Evolutionary conservation across 2,113 vertebrate species (phyloP).

Genomic region (Rhadina sibilatrix): DNA sequence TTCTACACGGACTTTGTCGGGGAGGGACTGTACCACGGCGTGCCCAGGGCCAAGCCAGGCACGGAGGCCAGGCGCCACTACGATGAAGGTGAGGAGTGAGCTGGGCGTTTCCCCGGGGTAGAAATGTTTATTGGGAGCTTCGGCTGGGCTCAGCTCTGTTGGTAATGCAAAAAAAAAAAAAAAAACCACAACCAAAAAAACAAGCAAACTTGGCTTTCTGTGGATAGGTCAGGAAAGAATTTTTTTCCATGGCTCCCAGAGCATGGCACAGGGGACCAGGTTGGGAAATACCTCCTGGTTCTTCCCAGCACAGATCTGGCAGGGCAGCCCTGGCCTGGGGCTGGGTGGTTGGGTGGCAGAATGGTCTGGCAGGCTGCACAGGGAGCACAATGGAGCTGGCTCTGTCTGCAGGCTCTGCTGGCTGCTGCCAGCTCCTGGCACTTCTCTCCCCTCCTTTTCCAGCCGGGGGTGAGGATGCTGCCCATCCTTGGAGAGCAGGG

Average conservation of each 20-base stretch:
- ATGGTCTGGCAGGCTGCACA: neutral
- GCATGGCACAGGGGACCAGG: neutral
- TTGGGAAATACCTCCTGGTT: neutral
- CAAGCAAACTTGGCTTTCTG: neutral
- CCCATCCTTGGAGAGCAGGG: neutral
- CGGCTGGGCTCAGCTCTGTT: neutral
- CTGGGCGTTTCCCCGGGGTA: accelerated
- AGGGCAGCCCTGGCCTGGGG: neutral
- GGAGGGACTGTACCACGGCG: conserved; percentile 81
- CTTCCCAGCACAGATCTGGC: neutral
- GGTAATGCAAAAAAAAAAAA: accelerated
- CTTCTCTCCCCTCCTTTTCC: neutral
- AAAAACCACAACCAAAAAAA: too few species aligned
- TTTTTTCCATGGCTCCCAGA: neutral
- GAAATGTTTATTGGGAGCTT: accelerated
- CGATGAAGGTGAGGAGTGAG: conserved; percentile 78
- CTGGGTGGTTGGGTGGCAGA: neutral
- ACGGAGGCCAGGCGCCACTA: conserved; percentile 78
- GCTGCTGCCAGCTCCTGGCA: neutral
- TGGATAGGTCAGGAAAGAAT: neutral
- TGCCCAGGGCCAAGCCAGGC: conserved; percentile 81
- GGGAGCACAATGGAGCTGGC: neutral
- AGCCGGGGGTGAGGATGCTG: neutral
- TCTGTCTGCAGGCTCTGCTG: neutral
- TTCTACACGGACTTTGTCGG: conserved; percentile 90